Percentiles rank a stretch among this genome's conserved stretches.
Conservation (phyloP, 2,797 vertebrate species). For the Erpetoichthys calabaricus region DNA sequence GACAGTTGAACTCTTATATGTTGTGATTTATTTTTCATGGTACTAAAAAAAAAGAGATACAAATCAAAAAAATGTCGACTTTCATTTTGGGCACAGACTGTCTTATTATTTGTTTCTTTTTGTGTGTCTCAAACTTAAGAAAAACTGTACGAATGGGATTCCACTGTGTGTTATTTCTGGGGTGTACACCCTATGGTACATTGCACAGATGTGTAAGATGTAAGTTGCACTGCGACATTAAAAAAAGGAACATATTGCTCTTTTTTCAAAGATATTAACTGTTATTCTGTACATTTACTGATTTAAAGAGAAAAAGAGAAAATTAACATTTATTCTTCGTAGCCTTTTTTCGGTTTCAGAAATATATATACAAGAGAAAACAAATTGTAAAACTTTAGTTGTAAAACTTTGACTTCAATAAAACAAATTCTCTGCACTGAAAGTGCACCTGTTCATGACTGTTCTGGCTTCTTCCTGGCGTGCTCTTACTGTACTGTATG, state of each 20-base stretch:
- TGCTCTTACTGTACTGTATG: too few relatives aligned
- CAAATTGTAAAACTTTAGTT: conserved; percentile 44
- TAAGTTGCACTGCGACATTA: conserved; percentile 95
- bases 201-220: conserved; percentile 84
- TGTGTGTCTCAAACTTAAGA: conserved; percentile 62
- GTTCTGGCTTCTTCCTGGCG: too few relatives aligned
- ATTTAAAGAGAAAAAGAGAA: conserved; percentile 53
- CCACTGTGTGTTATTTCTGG: conserved; percentile 82
- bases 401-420: conserved; percentile 77
- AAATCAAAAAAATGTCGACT: too few relatives aligned
- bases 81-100: conserved; percentile 49
- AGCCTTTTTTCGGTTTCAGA: conserved; percentile 71
- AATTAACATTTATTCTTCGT: conserved; percentile 78
- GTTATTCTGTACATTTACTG: conserved; percentile 79
- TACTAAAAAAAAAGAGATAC: too few relatives aligned
- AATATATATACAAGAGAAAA: conserved; percentile 42
- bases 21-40: not conserved
- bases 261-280: conserved; percentile 83
- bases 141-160: conserved; percentile 60
- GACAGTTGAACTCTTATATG: not conserved
- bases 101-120: conserved; percentile 41
- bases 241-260: conserved; percentile 87
- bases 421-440: conserved; percentile 76
- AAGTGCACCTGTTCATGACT: conserved; percentile 14
- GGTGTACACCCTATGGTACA: conserved; percentile 80